phyloP scores from a whole-genome alignment of 2,797 vertebrate species.

The Urosaurus nigricauda region DNA sequence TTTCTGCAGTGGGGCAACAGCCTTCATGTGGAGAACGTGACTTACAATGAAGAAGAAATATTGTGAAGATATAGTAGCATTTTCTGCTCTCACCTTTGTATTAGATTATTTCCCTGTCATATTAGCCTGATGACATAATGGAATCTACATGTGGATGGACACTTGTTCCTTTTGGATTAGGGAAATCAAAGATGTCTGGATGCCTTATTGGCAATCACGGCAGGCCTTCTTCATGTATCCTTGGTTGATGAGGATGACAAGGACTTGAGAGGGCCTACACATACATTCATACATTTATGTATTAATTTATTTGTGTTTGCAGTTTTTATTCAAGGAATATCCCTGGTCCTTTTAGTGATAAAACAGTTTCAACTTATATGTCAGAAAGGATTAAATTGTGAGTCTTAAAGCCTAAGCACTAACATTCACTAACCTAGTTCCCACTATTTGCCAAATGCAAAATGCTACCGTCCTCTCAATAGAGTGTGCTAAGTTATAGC shows the following conservation, averaged over 20 bases:
- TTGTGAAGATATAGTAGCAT: neutral
- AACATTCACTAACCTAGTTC: constrained; percentile 72
- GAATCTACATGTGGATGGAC: neutral
- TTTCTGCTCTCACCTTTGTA: neutral
- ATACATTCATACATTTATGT: no score
- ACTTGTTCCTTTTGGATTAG: constrained; percentile 3
- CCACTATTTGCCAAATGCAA: constrained; percentile 33
- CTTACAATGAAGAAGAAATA: neutral
- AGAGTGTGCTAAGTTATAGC: constrained; percentile 64
- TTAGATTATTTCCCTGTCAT: neutral
- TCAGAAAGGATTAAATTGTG: constrained; percentile 69
- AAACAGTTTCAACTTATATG: constrained; percentile 47
- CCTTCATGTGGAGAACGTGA: no score
- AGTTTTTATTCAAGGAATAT: neutral
- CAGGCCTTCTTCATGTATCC: neutral
- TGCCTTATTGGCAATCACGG: neutral
- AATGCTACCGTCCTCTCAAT: constrained; percentile 51
- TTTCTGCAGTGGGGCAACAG: no score
- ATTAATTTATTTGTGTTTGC: neutral
- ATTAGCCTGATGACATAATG: neutral
- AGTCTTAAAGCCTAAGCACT: constrained; percentile 63
- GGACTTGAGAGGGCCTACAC: neutral
- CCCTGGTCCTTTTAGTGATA: neutral
- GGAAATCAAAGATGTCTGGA: neutral
- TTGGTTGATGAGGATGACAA: neutral